A percentile compares a stretch with the other conserved stretches of the same genome.
These are phyloP conservation scores for Atta texana DNA, from an alignment of 1,140 invertebrate genomes.

Conservation along the genomic window DNA sequence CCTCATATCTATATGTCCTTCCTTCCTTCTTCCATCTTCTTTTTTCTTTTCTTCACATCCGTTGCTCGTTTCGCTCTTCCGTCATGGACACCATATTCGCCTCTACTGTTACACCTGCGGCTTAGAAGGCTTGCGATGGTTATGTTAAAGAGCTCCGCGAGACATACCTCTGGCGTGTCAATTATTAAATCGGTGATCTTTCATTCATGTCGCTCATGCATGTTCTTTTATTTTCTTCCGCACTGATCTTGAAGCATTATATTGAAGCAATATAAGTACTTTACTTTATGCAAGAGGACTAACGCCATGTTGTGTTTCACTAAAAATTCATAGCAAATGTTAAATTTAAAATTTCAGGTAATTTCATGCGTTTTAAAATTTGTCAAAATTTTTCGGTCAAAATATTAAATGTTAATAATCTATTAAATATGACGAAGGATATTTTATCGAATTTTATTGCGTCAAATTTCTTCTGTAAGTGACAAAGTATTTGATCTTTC, in stretches of 20 bases:
- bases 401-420: background rate
- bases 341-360: background rate
- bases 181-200: slow-evolving; percentile 52
- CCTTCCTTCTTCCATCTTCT: slow-evolving; percentile 20
- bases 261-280: no score
- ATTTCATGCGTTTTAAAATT: slow-evolving; percentile 14
- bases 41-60: background rate
- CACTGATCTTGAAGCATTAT: background rate
- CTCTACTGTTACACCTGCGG: slow-evolving; percentile 68
- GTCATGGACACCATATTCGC: slow-evolving; percentile 48
- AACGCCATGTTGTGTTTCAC: background rate
- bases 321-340: background rate
- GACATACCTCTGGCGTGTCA: slow-evolving; percentile 14
- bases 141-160: slow-evolving; percentile 25
- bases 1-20: slow-evolving; percentile 49
- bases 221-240: background rate
- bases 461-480: background rate
- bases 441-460: background rate
- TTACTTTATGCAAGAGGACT: background rate
- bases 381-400: background rate
- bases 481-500: background rate
- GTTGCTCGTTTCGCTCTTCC: slow-evolving; percentile 25
- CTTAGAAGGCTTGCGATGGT: slow-evolving; percentile 67
- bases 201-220: slow-evolving; percentile 24
- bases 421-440: background rate